A percentile compares a stretch with the other conserved stretches of the same genome.
These are phyloP conservation scores for Microtus agrestis DNA, from an alignment of 2,797 vertebrate species.

Conservation along the genomic window DNA sequence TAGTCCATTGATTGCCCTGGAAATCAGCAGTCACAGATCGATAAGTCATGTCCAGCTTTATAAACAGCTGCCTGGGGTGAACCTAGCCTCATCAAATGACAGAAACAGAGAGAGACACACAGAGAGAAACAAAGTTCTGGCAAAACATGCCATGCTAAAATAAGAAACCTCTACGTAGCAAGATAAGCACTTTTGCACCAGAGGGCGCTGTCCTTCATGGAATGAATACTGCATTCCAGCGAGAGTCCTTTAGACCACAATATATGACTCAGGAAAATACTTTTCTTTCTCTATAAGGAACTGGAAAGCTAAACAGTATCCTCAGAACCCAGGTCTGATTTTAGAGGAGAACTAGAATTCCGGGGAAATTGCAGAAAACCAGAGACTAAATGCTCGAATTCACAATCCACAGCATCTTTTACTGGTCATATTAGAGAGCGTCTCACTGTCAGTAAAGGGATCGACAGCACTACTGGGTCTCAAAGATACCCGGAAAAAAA, in stretches of 20 bases:
- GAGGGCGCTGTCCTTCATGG: not conserved
- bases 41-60: conserved; percentile 90
- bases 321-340: not conserved
- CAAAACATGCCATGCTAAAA: conserved; percentile 45
- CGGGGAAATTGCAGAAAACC: not conserved
- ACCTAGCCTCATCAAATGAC: conserved; percentile 45
- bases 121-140: conserved; percentile 40
- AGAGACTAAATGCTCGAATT: not conserved
- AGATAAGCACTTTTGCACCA: conserved; percentile 4
- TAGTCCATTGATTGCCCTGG: conserved; percentile 79
- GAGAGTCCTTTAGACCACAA: not conserved
- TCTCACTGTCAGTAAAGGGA: not conserved
- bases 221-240: not conserved
- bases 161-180: conserved; percentile 43
- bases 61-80: conserved; percentile 83
- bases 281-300: conserved; percentile 23
- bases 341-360: not conserved
- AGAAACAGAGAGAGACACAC: conserved; percentile 29
- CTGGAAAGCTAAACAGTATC: not conserved
- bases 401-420: not conserved
- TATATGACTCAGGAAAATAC: not conserved
- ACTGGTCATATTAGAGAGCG: not conserved
- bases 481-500: not conserved
- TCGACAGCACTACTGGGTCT: not conserved
- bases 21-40: conserved; percentile 85